Percentiles rank a stretch among this genome's conserved stretches.
phyloP scores from a whole-genome alignment of 2,888 invertebrate genomes.

The Pteria penguin region DNA sequence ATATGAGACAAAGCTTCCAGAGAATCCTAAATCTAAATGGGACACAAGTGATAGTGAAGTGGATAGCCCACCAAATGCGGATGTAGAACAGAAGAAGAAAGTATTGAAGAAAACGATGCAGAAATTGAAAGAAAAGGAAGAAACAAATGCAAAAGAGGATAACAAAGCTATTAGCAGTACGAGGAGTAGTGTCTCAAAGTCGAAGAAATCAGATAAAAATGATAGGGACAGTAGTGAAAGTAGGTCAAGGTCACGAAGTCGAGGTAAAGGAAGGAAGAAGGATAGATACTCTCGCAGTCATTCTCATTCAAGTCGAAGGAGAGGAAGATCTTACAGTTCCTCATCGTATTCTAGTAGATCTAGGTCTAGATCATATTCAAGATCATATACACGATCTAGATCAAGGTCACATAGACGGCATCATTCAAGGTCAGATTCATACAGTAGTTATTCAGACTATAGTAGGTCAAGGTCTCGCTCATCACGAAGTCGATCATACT shows the following conservation, averaged over 20 bases:
- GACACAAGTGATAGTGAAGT: conserved; percentile 76
- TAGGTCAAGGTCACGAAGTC: conserved; percentile 48
- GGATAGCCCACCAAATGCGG: conserved; percentile 57
- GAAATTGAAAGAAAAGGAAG: conserved; percentile 23
- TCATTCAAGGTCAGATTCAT: conserved; percentile 61
- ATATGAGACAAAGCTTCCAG: conserved; percentile 60
- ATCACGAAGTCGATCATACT: conserved; percentile 53
- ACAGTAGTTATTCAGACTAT: conserved; percentile 61
- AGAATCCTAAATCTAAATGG: conserved; percentile 73
- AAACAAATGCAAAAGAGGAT: neutral
- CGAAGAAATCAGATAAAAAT: conserved; percentile 19
- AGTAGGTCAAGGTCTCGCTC: conserved; percentile 57
- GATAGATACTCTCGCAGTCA: conserved; percentile 52
- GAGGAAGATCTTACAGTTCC: conserved; percentile 57
- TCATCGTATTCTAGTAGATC: conserved; percentile 59
- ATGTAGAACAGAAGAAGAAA: conserved; percentile 45
- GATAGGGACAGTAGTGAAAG: conserved; percentile 44
- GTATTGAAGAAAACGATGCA: conserved; percentile 11
- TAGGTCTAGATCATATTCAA: conserved; percentile 52
- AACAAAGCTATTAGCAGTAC: conserved; percentile 28
- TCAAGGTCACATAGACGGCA: conserved; percentile 64
- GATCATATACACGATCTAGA: conserved; percentile 60
- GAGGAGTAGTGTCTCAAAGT: conserved; percentile 10
- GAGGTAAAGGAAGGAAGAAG: conserved; percentile 32
- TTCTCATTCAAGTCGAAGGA: conserved; percentile 21